Evolutionary conservation across 2,113 vertebrate species (phyloP), one percentile per base, ranked within the genome.

Genomic region (Eupsittula cactorum): DNA sequence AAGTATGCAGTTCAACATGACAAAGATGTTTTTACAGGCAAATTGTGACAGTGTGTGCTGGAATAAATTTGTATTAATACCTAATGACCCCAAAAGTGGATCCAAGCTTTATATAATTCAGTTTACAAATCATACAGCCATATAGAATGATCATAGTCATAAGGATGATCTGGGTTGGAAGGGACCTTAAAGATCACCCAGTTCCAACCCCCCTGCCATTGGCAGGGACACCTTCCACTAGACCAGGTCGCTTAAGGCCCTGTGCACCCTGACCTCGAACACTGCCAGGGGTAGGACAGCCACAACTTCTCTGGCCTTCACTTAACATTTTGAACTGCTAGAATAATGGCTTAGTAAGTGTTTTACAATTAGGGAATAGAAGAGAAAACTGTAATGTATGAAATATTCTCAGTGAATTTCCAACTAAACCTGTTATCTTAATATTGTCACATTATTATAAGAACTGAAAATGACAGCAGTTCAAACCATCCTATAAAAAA

Each of bases 1-100:
- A 57, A 44, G 8, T 57, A 44, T 25, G 16, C 49, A 39, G 21
- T 53, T 63, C 44, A 57, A 46, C 28, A 44, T 0, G 0, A 67
- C 9, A 68, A 62, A 88, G 27, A 60, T 37, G 5, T 44, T 63
- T 82, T 90, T 59, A 35, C 9, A 46, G 11, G 25, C 24, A 42
- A 13, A 29, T 49, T 46, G 18, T 79, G 39, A 76, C 24, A 37
- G 15, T n/a, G 11, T 67, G 15, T 8, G 1, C 31, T 82, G 62
- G 31, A 15, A 59, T 63, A 79, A 82, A 29, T 57, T 42, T 21
- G 3, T 25, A 14, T 47, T 73, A 57, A 16, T 52, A 69, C 29
- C 25, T 39, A 64, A 79, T 50, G 19, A 68, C 29, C 14, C n/a
- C 85, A 44, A 4, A 47, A 70, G 31, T 27, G 0, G 39, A 47